Conservation (phyloP, 2,113 vertebrate genomes). For the Progne subis region DNA sequence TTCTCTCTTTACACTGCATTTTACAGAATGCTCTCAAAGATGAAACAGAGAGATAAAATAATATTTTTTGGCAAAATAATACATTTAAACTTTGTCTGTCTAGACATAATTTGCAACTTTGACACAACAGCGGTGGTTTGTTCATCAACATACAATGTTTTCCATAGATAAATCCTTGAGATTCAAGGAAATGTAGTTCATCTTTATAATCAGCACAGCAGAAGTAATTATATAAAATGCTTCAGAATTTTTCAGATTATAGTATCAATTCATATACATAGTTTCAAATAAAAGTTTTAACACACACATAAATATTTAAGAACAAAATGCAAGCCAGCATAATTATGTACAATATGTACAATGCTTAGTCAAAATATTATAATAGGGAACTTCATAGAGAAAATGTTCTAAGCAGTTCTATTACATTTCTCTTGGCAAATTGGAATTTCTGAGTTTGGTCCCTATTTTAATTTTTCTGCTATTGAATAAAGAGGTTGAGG, state of each 20-base stretch:
- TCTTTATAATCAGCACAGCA: background rate
- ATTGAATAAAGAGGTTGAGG: background rate
- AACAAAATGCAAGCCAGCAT: background rate
- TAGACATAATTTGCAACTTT: background rate
- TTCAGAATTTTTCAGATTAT: background rate
- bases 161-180: background rate
- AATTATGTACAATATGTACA: rapidly evolving
- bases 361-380: background rate
- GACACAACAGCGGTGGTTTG: background rate
- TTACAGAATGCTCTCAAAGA: background rate
- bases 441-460: background rate
- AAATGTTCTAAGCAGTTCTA: background rate
- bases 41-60: background rate
- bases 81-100: background rate
- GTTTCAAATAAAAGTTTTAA: background rate
- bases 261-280: background rate
- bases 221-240: background rate
- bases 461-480: background rate
- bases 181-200: background rate
- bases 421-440: background rate
- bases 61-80: background rate
- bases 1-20: background rate
- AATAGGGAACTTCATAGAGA: background rate
- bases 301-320: background rate
- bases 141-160: background rate